Evolutionary conservation across 53 echinoderm and acorn worm genomes (phyloP), one percentile per base, ranked within the genome.

Genomic region (Astropecten irregularis): DNA sequence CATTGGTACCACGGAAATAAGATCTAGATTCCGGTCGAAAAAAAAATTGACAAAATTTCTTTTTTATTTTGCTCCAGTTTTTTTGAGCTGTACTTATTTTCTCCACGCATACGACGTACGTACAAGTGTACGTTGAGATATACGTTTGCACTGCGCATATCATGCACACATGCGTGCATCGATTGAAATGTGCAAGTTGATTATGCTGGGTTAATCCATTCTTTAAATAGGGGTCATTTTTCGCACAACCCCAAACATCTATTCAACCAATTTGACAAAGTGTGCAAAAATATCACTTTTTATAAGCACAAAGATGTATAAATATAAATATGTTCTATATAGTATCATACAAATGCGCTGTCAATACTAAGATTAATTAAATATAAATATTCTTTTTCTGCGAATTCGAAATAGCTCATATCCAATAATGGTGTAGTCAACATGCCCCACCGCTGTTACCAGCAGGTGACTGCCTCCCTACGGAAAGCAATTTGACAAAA

Each of bases 401-500:
- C n/a, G n/a, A n/a, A n/a, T n/a, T n/a, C n/a, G n/a, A n/a, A n/a
- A n/a, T n/a, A n/a, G n/a, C n/a, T n/a, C n/a, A n/a, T n/a, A n/a
- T n/a, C n/a, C n/a, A n/a, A 69, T 23, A 74, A 40, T 74, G 40
- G 23, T 56, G 22, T 40, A 33, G 37, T 74, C 74, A 21, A 42
- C 18, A 55, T 65, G 50, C 65, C 86, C 10, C 50, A 77, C 14
- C 83, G 83, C 74, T 72, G 92, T 30, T 69, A 89, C 23, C 77
- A 72, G 60, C 69, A 86, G 22, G 92, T 89, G 79, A 79, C 87
- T 3, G 77, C 71, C 36, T 74, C 84, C 30, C 92, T 95, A 38
- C 28, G 40, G 35, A 57, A 55, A 74, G 52, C 37, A 74, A 74
- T 74, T 25, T 39, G 57, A 74, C 74, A 74, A 74, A 74, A 74